Evolutionary conservation across 2,888 invertebrate species (phyloP), one percentile per base, ranked within the genome.

Genomic region (Agonopterix heracliana): DNA sequence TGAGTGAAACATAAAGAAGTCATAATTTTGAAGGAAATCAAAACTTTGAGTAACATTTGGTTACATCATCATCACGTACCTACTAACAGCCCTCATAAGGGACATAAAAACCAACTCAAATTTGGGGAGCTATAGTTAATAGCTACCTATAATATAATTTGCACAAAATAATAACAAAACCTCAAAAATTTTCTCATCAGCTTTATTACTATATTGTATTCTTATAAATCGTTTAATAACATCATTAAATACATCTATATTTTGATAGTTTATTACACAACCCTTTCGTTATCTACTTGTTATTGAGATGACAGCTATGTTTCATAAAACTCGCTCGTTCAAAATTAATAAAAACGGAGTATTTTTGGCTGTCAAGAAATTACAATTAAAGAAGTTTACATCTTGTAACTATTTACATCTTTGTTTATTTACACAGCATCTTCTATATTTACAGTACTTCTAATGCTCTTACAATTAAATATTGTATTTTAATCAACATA

Each of bases 231-330:
- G 65, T 80, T 78, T 78, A 72, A 68, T 84, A 83, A 82, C 78
- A 78, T 78, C 74, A 65, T 76, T 73, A 72, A 71, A 74, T 79
- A 74, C 77, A 68, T 67, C 81, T 84, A 85, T 78, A 66, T 62
- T 74, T 65, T 84, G 81, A 85, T 86, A 85, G 73, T 81, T 81
- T 74, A 78, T 77, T 81, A 86, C 86, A 86, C 86, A 86, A 86
- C 86, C 86, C 74, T 83, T 82, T 81, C 73, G 61, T 77, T 78
- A 71, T 65, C 81, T 83, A 85, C 84, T 68, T 67, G 56, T 68
- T 56, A 38, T 38, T 51, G 54, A 63, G 68, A 69, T 68, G 60
- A 68, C 63, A 66, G 71, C 71, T 60, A 69, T 35, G 57, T 26
- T 26, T 7, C 26, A 26, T 26, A 26, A 26, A 57, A 56, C 55